Base-by-base conservation (phyloP, 1,140 invertebrate genomes). In the Frieseomelitta varia region DNA sequence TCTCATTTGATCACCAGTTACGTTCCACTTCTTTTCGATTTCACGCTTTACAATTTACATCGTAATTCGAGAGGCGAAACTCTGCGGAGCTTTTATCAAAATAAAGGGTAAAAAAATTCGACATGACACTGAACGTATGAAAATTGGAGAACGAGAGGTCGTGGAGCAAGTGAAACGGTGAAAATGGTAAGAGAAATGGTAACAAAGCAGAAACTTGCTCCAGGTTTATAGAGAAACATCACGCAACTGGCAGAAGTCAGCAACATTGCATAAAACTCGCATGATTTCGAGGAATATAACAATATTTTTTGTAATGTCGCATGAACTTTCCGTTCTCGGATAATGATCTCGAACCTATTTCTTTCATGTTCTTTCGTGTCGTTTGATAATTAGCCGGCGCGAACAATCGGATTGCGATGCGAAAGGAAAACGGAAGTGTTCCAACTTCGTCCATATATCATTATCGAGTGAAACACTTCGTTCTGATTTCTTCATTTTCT, bases 381-480 rank as follows among this genome's bases (percentile, higher is more conserved):
- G 24, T 10, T 24, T 27, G 74, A 77, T 83, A 83, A 83, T 83
- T 83, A 83, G 81, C 17, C 53, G 58, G 30, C 51, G 39, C 24
- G 21, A 58, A 77, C 39, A 83, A 39, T 83, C 77, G 55, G 65
- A 77, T 77, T n/a, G 58, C 58, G 74, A 71, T 51, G 74, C 27
- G 39, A 21, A 24, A 21, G 34, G 15, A 27, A 68, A 30, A 47
- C 14, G 34, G 30, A 68, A 68, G 51, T 58, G 12, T 15, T 14
- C 14, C 4, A 78, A 78, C 73, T 83, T 78, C 58, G 1, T 56
- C 27, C 74, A 77, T 78, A 83, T 77, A 78, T 83, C 69, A 77
- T 83, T 77, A 77, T 77, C 74, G 58, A 55, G 75, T 27, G n/a
- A 72, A 72, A 21, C 58, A 39, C 19, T 56, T 74, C 2, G 21